Conservation (phyloP, 2,113 vertebrate genomes). For the Saimiri boliviensis region DNA sequence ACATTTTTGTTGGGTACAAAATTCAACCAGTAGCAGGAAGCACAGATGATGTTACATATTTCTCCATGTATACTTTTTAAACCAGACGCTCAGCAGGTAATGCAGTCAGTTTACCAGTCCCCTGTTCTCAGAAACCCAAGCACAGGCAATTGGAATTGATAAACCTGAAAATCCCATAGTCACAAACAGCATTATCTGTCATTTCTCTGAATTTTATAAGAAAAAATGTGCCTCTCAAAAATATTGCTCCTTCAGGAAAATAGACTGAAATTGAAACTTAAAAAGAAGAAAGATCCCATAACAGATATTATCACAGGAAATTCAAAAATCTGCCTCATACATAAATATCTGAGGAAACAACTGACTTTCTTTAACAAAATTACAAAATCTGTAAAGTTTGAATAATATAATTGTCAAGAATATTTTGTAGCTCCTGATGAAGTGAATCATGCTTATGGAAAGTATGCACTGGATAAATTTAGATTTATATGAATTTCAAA, state of each 20-base stretch:
- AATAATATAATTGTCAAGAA: slow-evolving; percentile 60
- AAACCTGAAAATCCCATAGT: slow-evolving; percentile 68
- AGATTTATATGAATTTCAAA: slow-evolving; percentile 65
- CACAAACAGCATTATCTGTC: slow-evolving; percentile 70
- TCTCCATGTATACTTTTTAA: not conserved
- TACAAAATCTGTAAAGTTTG: slow-evolving; percentile 76
- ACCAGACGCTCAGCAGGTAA: not conserved
- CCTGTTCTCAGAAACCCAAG: slow-evolving; percentile 53
- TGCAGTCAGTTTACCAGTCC: slow-evolving; percentile 45
- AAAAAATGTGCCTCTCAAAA: slow-evolving; percentile 72
- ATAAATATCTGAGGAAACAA: slow-evolving; percentile 79
- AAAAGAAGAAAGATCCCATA: slow-evolving; percentile 81
- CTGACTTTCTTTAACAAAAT: slow-evolving; percentile 68
- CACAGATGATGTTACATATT: not conserved
- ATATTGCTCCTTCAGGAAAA: slow-evolving; percentile 73
- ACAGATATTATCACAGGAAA: slow-evolving; percentile 75
- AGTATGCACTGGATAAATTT: slow-evolving; percentile 50
- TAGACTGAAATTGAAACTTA: slow-evolving; percentile 79
- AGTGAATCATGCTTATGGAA: slow-evolving; percentile 59
- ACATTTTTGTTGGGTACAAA: fast-evolving
- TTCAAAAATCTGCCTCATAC: slow-evolving; percentile 73
- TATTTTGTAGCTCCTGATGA: slow-evolving; percentile 51
- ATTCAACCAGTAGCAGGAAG: not conserved
- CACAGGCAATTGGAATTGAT: slow-evolving; percentile 63
- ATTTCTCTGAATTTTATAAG: slow-evolving; percentile 77